Evolutionary conservation across 1,140 invertebrate genomes (phyloP).

Genomic region (Trichonephila clavipes): DNA sequence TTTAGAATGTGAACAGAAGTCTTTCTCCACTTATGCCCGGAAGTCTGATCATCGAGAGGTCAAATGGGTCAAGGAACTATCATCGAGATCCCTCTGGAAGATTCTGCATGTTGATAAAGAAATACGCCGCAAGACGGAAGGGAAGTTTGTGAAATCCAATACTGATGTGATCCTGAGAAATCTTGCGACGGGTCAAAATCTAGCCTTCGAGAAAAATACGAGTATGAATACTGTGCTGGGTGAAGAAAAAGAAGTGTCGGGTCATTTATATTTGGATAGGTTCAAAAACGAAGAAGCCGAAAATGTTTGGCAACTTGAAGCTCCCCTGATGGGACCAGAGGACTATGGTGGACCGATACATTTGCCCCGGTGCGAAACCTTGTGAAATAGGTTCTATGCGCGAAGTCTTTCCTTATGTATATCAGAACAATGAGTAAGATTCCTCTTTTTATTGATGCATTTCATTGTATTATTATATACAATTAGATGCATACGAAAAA

Average conservation of each 20-base stretch:
- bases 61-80: slow-evolving; percentile 30
- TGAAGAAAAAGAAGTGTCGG: slow-evolving; percentile 51
- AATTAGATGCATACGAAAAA: too few relatives aligned
- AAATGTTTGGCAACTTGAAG: slow-evolving; percentile 57
- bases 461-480: too few relatives aligned
- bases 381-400: background rate
- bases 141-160: slow-evolving; percentile 19
- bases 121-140: background rate
- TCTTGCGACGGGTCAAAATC: background rate
- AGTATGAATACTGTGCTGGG: slow-evolving; percentile 30
- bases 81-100: slow-evolving; percentile 14
- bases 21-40: background rate
- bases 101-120: background rate
- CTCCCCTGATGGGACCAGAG: background rate
- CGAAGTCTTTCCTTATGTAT: background rate
- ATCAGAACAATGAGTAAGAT: too few relatives aligned
- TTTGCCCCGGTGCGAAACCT: background rate
- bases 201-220: slow-evolving; percentile 22
- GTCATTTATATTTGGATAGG: background rate
- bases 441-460: too few relatives aligned
- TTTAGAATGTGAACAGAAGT: slow-evolving; percentile 17
- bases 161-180: slow-evolving; percentile 8
- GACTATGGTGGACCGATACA: slow-evolving; percentile 44
- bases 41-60: slow-evolving; percentile 41
- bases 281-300: background rate